phyloP scores from a whole-genome alignment of 1,140 invertebrate genomes.

The Mylabris phalerata region DNA sequence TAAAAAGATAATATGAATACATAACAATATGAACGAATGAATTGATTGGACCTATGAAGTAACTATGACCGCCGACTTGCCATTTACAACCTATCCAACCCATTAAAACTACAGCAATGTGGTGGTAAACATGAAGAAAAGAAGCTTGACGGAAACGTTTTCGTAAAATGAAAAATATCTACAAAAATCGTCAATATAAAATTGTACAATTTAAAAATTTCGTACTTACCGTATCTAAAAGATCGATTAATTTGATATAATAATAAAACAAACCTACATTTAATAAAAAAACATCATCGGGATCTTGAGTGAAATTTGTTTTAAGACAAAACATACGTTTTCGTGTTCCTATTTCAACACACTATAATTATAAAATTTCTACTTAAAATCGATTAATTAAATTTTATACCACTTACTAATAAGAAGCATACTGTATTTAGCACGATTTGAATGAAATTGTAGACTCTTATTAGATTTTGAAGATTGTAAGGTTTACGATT shows the following conservation, averaged over 20 bases:
- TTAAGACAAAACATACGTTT: slow-evolving; percentile 53
- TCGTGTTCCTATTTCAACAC: not conserved
- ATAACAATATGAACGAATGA: too few relatives aligned
- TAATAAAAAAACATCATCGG: slow-evolving; percentile 54
- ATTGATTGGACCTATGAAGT: too few relatives aligned
- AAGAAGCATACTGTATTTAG: not conserved
- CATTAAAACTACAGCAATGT: too few relatives aligned
- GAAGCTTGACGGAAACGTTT: not conserved
- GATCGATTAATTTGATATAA: slow-evolving; percentile 58
- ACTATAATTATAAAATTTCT: not conserved
- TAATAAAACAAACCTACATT: slow-evolving; percentile 56
- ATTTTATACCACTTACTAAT: not conserved
- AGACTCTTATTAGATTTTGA: not conserved
- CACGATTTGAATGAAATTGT: not conserved
- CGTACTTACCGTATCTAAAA: slow-evolving; percentile 57
- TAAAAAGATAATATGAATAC: not conserved
- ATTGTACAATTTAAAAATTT: too few relatives aligned
- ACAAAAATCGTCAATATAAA: too few relatives aligned
- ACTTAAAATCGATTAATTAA: not conserved
- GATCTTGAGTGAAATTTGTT: slow-evolving; percentile 58
- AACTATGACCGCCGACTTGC: too few relatives aligned
- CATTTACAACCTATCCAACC: too few relatives aligned
- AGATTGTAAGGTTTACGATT: not conserved
- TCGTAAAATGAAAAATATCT: not conserved
- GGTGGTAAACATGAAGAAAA: not conserved